Evolutionary conservation across 2,113 vertebrate genomes (phyloP).

Genomic region (Dromaius novaehollandiae): DNA sequence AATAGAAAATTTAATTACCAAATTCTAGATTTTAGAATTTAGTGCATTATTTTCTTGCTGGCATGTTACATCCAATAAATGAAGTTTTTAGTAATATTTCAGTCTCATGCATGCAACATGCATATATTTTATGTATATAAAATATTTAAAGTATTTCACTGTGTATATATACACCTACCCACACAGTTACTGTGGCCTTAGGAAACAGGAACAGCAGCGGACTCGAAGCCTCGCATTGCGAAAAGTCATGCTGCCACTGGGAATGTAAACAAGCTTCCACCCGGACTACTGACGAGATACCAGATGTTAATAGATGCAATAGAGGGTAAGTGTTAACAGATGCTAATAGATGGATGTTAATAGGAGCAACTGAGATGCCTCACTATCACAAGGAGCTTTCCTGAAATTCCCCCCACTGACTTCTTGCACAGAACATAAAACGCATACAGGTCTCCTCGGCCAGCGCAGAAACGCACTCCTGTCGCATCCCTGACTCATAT

Average conservation of each 20-base stretch:
- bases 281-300: not conserved
- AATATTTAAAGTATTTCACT: not conserved
- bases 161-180: not conserved
- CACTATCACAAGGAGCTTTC: not conserved
- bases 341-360: not conserved
- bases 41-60: not conserved
- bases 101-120: not conserved
- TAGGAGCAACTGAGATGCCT: not conserved
- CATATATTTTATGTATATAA: not conserved
- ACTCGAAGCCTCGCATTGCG: fast-evolving
- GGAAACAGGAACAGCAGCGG: not conserved
- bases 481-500: not conserved
- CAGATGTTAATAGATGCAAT: not conserved
- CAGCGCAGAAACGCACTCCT: not conserved
- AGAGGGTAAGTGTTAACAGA: not conserved
- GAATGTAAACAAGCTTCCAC: not conserved
- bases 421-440: not conserved
- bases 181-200: not conserved
- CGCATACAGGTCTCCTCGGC: not conserved
- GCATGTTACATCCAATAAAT: not conserved
- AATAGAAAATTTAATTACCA: not conserved
- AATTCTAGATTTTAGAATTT: not conserved
- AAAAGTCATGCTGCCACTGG: not conserved
- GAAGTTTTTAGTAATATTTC: not conserved
- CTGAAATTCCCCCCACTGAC: no score